Percentiles rank a stretch among this genome's conserved stretches.
Evolutionary conservation across 2,888 invertebrate species (phyloP).

Genomic region (Bombylius discolor): DNA sequence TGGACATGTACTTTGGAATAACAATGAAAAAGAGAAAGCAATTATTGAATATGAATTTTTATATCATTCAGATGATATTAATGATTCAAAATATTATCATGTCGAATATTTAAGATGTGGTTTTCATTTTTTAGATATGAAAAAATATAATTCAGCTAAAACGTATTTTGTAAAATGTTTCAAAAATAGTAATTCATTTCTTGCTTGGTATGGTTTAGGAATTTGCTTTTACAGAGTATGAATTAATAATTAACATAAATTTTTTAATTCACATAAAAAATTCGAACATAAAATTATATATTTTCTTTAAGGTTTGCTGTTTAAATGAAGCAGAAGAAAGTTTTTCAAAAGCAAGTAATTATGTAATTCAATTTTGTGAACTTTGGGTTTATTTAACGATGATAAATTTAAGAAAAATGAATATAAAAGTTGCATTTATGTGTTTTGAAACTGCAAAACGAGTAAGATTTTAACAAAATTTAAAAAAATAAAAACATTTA

Average conservation of each 20-base stretch:
- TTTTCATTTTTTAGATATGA: conserved; percentile 1
- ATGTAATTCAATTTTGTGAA: not conserved
- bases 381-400: conserved; percentile 7
- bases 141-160: conserved; percentile 4
- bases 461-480: not conserved
- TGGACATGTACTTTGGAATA: not conserved
- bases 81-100: conserved; percentile 2
- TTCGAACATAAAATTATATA: not conserved
- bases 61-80: not conserved
- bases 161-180: conserved; percentile 6
- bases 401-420: conserved; percentile 4
- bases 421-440: not conserved
- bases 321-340: conserved; percentile 5
- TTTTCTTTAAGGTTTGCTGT: not conserved
- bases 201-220: conserved; percentile 11
- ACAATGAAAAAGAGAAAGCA: not conserved
- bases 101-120: conserved; percentile 6
- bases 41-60: conserved; percentile 6
- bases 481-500: too few species aligned
- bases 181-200: conserved; percentile 1
- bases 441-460: conserved; percentile 5
- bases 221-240: conserved; percentile 7
- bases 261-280: not conserved
- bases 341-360: conserved; percentile 7
- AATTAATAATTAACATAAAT: too few species aligned